Base-by-base conservation (phyloP, 2,113 vertebrate genomes). In the Syrmaticus mikado region DNA sequence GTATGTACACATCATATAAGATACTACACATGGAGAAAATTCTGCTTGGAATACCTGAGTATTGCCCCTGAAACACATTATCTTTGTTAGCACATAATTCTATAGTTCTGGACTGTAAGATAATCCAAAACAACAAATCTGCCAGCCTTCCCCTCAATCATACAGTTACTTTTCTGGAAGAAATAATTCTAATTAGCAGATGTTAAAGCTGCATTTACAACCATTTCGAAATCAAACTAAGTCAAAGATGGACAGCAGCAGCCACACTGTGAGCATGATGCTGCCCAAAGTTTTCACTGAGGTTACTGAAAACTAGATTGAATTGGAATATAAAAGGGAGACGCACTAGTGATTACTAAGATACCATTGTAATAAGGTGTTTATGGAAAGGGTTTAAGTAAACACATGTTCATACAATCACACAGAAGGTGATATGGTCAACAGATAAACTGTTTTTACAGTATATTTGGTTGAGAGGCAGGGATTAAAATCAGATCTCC, bases 401-500 rank as follows among this genome's bases (percentile, higher is more conserved):
- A 98, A 98, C 97, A 95, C 73, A 64, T 73, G 75, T 61, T 97
- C 85, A 90, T 96, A 96, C 87, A 94, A 70, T 79, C 43, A 30
- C n/a, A 52, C 76, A 91, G 40, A 97, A 98, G 97, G 97, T 92
- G 92, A 94, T 94, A 94, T 27, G 77, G 96, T 76, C 93, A 91
- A 97, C 89, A 96, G 55, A 98, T 93, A 64, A 82, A 89, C 86
- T 95, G 97, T 65, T 96, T 91, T 97, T 97, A 94, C 73, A 88
- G 60, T 88, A 80, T 78, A 87, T 92, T 95, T 79, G 94, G 93
- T 93, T 95, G 88, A 98, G 98, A 99, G 98, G 98, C 97, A 98
- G 97, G 90, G 92, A 97, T 89, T 61, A 90, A 94, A 95, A 77
- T 82, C 41, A 94, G 87, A 81, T 89, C 89, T 94, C 36, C 28